These are phyloP conservation scores for Keiferia lycopersicella DNA, from an alignment of 2,888 invertebrate species.

Conservation along the genomic window DNA sequence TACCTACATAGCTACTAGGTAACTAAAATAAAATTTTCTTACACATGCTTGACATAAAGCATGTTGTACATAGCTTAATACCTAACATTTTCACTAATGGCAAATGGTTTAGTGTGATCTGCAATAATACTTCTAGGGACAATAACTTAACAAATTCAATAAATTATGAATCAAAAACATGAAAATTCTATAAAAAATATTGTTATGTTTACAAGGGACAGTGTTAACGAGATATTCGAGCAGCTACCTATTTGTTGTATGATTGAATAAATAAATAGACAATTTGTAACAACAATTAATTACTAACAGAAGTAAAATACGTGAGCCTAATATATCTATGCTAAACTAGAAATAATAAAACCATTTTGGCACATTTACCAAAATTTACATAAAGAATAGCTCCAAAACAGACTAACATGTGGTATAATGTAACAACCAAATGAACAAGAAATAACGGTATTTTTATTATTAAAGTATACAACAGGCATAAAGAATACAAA, in stretches of 20 bases:
- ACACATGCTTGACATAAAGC: background rate
- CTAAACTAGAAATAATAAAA: conserved; percentile 28
- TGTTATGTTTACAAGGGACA: background rate
- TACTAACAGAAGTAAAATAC: background rate
- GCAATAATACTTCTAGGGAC: conserved; percentile 17
- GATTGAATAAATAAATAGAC: background rate
- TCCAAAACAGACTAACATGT: background rate
- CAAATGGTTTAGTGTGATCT: conserved; percentile 44
- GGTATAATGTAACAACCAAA: background rate
- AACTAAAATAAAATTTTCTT: conserved; percentile 33
- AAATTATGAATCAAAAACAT: conserved; percentile 22
- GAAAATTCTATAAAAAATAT: background rate
- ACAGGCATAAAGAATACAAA: background rate
- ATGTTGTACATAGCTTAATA: conserved; percentile 12
- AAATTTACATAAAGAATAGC: conserved; percentile 38
- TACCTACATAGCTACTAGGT: conserved; percentile 22
- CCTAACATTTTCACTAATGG: conserved; percentile 61
- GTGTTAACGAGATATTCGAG: background rate
- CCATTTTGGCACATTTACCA: conserved; percentile 66
- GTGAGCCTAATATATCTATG: background rate
- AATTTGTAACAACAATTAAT: conserved; percentile 1
- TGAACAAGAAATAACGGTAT: background rate
- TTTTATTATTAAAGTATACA: background rate
- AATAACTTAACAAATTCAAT: conserved; percentile 18
- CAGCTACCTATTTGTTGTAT: too few species aligned